A percentile compares a stretch with the other conserved stretches of the same genome.
Evolutionary conservation across 2,797 vertebrate species (phyloP).

Genomic region (Clarias pachynema): DNA sequence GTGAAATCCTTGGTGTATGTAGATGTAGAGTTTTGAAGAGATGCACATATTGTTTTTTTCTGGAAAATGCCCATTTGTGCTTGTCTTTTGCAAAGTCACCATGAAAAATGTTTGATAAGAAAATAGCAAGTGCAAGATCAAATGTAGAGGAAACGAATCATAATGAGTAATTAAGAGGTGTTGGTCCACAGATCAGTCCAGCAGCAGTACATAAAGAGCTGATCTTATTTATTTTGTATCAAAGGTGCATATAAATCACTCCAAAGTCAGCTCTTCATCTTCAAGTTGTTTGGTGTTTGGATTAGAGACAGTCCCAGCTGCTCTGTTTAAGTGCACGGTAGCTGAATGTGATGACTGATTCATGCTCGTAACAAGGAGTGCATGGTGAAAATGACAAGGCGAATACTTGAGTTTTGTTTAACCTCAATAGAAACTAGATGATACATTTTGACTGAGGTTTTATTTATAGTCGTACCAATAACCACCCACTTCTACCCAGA

Average conservation of each 20-base stretch:
- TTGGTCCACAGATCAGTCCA: not conserved
- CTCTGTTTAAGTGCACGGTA: not conserved
- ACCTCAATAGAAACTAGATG: not conserved
- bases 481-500: not conserved
- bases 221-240: not conserved
- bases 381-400: not conserved
- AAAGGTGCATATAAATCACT: not conserved
- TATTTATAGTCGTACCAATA: constrained; percentile 11
- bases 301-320: not conserved
- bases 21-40: too few relatives aligned
- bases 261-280: not conserved
- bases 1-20: too few relatives aligned
- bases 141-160: not conserved
- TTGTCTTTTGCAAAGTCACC: not conserved
- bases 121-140: not conserved
- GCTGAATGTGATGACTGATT: constrained; percentile 15
- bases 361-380: not conserved
- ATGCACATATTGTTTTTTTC: not conserved
- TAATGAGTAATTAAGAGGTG: not conserved
- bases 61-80: not conserved
- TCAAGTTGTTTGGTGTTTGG: not conserved
- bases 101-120: not conserved
- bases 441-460: not conserved
- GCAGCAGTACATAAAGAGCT: not conserved
- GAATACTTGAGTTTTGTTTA: not conserved